These are phyloP conservation scores for Charina bottae DNA, from an alignment of 2,113 vertebrate genomes.

Conservation along the genomic window DNA sequence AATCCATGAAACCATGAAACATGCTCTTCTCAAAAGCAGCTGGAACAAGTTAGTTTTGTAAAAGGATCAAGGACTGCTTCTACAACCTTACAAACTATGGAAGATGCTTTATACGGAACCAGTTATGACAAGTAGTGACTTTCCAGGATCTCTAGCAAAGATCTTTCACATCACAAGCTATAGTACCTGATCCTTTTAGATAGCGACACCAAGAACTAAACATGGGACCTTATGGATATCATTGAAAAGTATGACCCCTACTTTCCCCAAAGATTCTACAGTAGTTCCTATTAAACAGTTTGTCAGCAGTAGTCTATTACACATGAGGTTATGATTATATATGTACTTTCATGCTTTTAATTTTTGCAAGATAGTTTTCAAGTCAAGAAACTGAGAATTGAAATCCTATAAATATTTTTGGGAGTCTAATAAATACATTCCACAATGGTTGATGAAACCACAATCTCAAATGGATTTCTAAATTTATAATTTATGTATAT, in stretches of 20 bases:
- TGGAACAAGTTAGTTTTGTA: background rate
- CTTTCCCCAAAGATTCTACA: background rate
- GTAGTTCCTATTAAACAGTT: background rate
- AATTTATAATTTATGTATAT: background rate
- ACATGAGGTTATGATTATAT: background rate
- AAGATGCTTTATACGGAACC: background rate
- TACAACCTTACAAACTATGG: background rate
- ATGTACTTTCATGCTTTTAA: background rate
- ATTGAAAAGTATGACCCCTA: background rate
- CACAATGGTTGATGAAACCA: background rate
- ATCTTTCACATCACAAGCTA: background rate
- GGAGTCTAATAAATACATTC: background rate
- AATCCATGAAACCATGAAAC: background rate
- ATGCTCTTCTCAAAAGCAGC: background rate
- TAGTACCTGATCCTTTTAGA: background rate
- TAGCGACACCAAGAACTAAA: background rate
- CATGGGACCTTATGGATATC: background rate
- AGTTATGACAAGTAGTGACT: background rate
- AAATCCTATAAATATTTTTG: background rate
- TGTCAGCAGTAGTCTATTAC: background rate
- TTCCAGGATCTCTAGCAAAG: background rate
- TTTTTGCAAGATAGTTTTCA: background rate
- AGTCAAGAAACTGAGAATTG: background rate
- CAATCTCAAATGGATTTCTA: background rate
- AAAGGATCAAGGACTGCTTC: background rate